Evolutionary conservation across 2,113 vertebrate genomes (phyloP).

Genomic region (Chrysemys picta): DNA sequence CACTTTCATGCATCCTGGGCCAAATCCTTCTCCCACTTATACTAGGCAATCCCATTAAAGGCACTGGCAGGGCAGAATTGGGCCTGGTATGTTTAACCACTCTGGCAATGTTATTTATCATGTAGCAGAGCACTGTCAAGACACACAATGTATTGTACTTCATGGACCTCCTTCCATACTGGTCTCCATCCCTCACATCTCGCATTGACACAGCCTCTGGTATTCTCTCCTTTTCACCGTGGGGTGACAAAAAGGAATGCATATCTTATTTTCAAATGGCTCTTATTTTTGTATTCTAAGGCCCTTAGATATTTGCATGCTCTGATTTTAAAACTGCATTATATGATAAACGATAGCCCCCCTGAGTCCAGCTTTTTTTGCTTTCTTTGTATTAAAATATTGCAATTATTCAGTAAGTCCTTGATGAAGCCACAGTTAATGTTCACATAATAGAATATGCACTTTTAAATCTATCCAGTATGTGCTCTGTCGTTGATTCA

Average conservation of each 20-base stretch:
- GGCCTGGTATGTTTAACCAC: neutral
- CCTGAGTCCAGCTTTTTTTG: neutral
- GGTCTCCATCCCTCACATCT: neutral
- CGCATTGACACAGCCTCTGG: neutral
- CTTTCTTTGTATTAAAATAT: slow-evolving; percentile 16
- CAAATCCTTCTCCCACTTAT: fast-evolving
- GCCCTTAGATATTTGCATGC: neutral
- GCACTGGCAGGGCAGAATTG: fast-evolving
- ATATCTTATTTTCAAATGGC: fast-evolving
- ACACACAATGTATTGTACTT: fast-evolving
- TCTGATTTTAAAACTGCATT: slow-evolving; percentile 17
- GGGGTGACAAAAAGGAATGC: neutral
- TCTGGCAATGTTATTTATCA: fast-evolving
- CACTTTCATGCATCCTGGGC: fast-evolving
- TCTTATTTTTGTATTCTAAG: neutral
- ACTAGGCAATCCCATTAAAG: neutral
- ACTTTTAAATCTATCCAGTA: slow-evolving; percentile 57
- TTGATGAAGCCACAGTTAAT: slow-evolving; percentile 41
- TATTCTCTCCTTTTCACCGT: neutral
- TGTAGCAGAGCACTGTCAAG: neutral
- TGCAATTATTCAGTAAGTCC: slow-evolving; percentile 66
- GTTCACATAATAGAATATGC: slow-evolving; percentile 32
- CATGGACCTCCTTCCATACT: neutral
- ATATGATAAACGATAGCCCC: neutral
- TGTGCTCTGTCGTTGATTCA: slow-evolving; percentile 49